Evolutionary conservation across 2,113 vertebrate species (phyloP), one percentile per base, ranked within the genome.

Genomic region (Mohoua ochrocephala): DNA sequence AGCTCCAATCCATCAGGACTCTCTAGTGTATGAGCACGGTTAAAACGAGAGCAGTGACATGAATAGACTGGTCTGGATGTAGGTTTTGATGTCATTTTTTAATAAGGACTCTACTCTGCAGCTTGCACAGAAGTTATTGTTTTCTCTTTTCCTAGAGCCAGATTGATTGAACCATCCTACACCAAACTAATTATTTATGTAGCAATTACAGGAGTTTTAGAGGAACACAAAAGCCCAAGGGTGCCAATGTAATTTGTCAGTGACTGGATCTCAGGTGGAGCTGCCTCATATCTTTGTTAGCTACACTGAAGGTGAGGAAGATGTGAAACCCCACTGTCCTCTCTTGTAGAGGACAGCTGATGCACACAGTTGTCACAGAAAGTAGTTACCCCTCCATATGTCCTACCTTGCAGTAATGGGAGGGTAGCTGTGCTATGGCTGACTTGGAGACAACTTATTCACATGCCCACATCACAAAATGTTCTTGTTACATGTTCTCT

Each of bases 51-150:
- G 45, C 4, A 3, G 67, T 13, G 37, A 63, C 7, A 1, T 37
- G 57, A 90, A 82, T 18, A 79, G 81, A 49, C 37, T 0, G 1
- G 84, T 59, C 60, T 20, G 56, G 49, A 70, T 28, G n/a, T 2
- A 20, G 77, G 65, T 60, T 95, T 94, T 95, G 93, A 82, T 79
- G 74, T 57, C 30, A 22, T 49, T 68, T 95, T 94, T 95, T 91
- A 93, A 87, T 95, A 84, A 96, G 79, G 86, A 89, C 60, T 15
- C 47, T 26, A 30, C 13, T 44, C 79, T 45, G 56, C 52, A 86
- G 88, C 64, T 95, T 39, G 60, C 37, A 64, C 80, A 63, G 5
- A 93, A 70, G 54, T 84, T 86, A 63, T 64, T 94, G 69, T 44
- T 84, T 73, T 82, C 42, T 2, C 1, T 73, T 93, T 94, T 93